These are phyloP conservation scores for Dusona sp. DNA, from an alignment of 2,888 invertebrate genomes.

Conservation along the genomic window DNA sequence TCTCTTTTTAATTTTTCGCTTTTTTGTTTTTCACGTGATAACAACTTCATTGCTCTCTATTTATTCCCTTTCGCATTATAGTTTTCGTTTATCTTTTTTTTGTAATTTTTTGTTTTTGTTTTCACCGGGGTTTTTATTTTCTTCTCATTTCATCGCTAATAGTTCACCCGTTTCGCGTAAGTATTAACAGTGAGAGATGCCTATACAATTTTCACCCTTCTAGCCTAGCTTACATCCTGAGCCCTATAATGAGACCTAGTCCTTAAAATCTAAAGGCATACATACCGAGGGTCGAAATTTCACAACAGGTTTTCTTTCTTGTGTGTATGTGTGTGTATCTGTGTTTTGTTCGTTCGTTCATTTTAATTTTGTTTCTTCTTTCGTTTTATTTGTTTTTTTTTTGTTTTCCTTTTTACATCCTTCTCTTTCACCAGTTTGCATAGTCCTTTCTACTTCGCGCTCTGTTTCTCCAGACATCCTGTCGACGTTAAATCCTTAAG, in stretches of 20 bases:
- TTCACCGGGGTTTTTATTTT: constrained; percentile 40
- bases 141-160: constrained; percentile 46
- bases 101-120: constrained; percentile 51
- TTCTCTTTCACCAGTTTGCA: constrained; percentile 31
- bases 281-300: constrained; percentile 82
- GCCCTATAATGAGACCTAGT: constrained; percentile 80
- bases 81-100: constrained; percentile 31
- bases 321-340: constrained; percentile 9
- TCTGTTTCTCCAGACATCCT: constrained; percentile 41
- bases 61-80: constrained; percentile 7
- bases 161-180: constrained; percentile 68
- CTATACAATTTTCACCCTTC: constrained; percentile 80
- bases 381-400: constrained; percentile 42
- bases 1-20: constrained; percentile 27
- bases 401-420: constrained; percentile 50
- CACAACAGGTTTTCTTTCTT: constrained; percentile 74
- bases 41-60: constrained; percentile 46
- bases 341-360: constrained; percentile 9
- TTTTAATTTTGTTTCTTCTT: constrained; percentile 34
- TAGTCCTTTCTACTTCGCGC: constrained; percentile 37
- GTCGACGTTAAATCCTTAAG: constrained; percentile 80
- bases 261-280: constrained; percentile 84
- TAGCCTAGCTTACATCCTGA: constrained; percentile 76
- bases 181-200: constrained; percentile 83
- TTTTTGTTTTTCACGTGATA: constrained; percentile 35